Evolutionary conservation across 2,888 invertebrate species (phyloP), one percentile per base, ranked within the genome.

Genomic region (Spatulosminthurus flaviceps): DNA sequence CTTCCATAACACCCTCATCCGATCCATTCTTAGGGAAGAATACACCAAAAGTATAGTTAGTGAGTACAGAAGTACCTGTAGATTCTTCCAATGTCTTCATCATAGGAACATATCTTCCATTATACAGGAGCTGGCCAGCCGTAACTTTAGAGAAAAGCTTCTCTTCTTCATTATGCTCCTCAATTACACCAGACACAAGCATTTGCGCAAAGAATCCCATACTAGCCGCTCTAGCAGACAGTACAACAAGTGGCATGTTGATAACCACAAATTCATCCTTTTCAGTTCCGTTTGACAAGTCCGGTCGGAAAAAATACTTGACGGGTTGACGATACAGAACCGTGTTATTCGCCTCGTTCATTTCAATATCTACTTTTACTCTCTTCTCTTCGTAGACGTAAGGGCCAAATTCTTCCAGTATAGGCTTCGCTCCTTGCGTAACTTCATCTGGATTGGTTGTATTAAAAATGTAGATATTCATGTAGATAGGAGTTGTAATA

Each of bases 381-480:
- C 85, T 79, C 21, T 71, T 82, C 66, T 85, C 81, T 43, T 73
- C 75, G 76, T 80, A 83, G 9, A 82, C 80, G 60, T 81, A 85
- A 24, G 85, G 85, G 0, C 85, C 82, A 28, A 78, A 41, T 79
- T 81, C 80, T 41, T 80, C 60, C 72, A 81, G 73, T 1, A 79
- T 78, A 7, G 81, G 81, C 34, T 78, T 80, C 29, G 24, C 42
- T n/a, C 80, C 80, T 5, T 13, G 28, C 21, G 60, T 66, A 41
- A 85, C 82, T 43, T 82, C 82, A 0, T 80, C 76, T 0, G 84
- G 81, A 79, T 85, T 85, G 5, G 84, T 84, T 0, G 84, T 82
- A 77, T 85, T 84, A 78, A 84, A 84, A 19, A 85, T 34, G 29
- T 83, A 77, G 64, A 83, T 77, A 42, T 81, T 84, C 21, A 82